These are phyloP conservation scores for Corynorhinus townsendii DNA, from an alignment of 2,113 vertebrate genomes.

Conservation along the genomic window DNA sequence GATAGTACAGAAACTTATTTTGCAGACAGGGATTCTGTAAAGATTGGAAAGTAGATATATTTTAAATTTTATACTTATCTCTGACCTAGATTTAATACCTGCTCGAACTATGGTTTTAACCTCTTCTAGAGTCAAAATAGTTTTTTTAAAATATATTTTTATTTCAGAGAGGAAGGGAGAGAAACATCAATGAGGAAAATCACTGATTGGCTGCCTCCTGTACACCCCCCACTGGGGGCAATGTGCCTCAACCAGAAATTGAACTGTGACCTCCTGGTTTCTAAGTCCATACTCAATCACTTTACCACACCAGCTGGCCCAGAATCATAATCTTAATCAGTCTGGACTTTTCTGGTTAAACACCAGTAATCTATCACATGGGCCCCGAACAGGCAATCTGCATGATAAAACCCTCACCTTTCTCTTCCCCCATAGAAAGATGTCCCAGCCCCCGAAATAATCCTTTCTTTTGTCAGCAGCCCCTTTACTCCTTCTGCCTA, in stretches of 20 bases:
- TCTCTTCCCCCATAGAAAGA: neutral
- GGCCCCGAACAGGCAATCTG: neutral
- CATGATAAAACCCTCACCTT: neutral
- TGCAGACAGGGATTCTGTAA: neutral
- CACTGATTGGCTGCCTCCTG: too few species aligned
- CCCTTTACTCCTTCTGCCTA: neutral
- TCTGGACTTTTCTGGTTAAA: neutral
- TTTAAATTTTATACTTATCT: neutral
- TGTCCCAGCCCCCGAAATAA: neutral
- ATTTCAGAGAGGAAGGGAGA: too few species aligned
- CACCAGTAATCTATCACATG: neutral
- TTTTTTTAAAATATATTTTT: too few species aligned
- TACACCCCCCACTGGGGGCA: too few species aligned
- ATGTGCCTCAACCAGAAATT: too few species aligned
- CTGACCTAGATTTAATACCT: neutral
- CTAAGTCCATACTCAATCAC: too few species aligned
- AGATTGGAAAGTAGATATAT: neutral
- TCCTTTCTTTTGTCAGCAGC: neutral
- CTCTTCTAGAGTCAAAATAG: neutral
- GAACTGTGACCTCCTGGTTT: too few species aligned
- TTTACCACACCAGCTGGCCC: too few species aligned
- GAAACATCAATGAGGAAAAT: too few species aligned
- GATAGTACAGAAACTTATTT: neutral
- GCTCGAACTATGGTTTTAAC: neutral
- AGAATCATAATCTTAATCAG: neutral